These are phyloP conservation scores for Phrynocephalus guinanensis DNA, from an alignment of 2,797 vertebrate species.

Conservation along the genomic window DNA sequence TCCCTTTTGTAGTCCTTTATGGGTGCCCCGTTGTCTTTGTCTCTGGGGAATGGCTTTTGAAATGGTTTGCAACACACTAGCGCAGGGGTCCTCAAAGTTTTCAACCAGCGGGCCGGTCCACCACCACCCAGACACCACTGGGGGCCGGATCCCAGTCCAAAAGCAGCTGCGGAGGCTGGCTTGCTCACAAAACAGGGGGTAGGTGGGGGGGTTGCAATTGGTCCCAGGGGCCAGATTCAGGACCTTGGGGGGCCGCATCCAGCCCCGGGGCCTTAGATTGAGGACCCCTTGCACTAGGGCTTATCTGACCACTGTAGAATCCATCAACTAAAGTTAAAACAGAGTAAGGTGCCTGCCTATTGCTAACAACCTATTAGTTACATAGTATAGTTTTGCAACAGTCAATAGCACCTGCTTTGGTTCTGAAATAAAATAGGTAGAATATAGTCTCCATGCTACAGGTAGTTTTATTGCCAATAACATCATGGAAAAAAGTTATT, in stretches of 20 bases:
- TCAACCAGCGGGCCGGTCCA: too few relatives aligned
- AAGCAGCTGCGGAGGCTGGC: too few relatives aligned
- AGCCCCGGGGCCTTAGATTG: too few relatives aligned
- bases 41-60: background rate
- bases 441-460: constrained; percentile 7
- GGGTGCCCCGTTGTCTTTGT: background rate
- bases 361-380: background rate
- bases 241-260: too few relatives aligned
- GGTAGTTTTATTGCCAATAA: constrained; percentile 47
- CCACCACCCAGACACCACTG: too few relatives aligned
- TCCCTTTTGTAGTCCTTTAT: background rate
- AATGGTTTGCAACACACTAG: constrained; percentile 7
- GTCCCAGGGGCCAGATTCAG: too few relatives aligned
- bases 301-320: background rate
- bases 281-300: too few relatives aligned
- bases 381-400: background rate
- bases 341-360: background rate
- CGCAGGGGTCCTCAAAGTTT: too few relatives aligned
- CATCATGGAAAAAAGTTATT: constrained; percentile 53
- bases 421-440: background rate
- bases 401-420: background rate
- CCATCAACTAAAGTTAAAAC: constrained; percentile 4
- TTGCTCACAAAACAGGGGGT: too few relatives aligned
- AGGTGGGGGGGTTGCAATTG: too few relatives aligned
- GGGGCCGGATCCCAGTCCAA: too few relatives aligned